Evolutionary conservation across 2,113 vertebrate genomes (phyloP).

Genomic region (Sceloporus undulatus): DNA sequence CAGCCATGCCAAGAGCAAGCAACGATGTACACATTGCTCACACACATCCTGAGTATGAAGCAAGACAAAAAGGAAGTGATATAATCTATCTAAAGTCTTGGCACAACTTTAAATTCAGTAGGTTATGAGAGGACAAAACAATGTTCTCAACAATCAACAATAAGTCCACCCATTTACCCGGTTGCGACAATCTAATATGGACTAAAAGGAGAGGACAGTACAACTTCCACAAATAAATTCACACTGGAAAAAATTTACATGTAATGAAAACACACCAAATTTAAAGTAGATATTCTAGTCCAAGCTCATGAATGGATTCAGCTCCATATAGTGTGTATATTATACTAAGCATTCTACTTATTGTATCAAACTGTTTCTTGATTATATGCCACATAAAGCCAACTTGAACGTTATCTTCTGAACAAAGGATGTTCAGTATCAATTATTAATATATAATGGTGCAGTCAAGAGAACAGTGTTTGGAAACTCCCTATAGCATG

Average conservation of each 20-base stretch:
- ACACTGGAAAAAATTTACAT: background rate
- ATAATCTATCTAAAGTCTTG: background rate
- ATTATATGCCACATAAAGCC: background rate
- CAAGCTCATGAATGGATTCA: background rate
- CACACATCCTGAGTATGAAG: background rate
- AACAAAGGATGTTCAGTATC: background rate
- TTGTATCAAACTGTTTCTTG: background rate
- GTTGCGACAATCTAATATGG: background rate
- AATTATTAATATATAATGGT: no score
- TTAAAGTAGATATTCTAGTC: background rate
- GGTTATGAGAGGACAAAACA: background rate
- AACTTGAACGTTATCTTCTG: background rate
- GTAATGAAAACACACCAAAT: background rate
- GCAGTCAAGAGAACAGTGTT: background rate
- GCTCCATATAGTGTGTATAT: background rate
- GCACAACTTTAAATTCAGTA: background rate
- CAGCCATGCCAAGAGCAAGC: background rate
- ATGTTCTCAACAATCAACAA: background rate
- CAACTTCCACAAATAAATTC: background rate
- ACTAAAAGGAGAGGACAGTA: background rate
- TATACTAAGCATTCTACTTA: background rate
- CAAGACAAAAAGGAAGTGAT: background rate
- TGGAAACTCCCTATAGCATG: background rate
- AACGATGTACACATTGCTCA: no score
- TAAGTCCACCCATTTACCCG: background rate